phyloP scores from a whole-genome alignment of 2,797 vertebrate genomes.

The Manis crassicaudata region DNA sequence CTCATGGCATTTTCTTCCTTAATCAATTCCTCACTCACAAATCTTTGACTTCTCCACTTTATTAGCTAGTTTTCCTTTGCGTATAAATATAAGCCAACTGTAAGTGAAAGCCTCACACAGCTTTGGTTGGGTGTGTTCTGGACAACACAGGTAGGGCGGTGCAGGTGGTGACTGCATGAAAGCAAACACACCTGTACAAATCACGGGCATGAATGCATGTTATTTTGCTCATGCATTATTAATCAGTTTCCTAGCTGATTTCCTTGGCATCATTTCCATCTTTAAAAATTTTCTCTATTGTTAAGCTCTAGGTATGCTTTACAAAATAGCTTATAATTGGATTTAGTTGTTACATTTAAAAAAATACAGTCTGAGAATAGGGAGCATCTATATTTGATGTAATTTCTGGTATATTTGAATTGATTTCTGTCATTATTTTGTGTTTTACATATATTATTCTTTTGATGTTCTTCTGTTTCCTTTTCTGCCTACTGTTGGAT shows the following conservation, averaged over 20 bases:
- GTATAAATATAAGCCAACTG: background rate
- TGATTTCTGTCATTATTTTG: background rate
- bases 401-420: slow-evolving; percentile 16
- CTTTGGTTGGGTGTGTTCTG: background rate
- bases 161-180: background rate
- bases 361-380: background rate
- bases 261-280: background rate
- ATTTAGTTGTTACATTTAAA: background rate
- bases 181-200: background rate
- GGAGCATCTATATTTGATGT: background rate
- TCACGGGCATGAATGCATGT: background rate
- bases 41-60: background rate
- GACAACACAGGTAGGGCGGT: background rate
- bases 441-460: background rate
- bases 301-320: background rate
- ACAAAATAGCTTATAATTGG: background rate
- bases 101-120: background rate
- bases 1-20: background rate
- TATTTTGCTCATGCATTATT: background rate
- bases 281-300: background rate
- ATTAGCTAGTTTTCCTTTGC: background rate
- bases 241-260: background rate
- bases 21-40: background rate
- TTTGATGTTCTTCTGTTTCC: background rate
- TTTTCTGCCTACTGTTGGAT: background rate